Evolutionary conservation across 92 coral and sea anemone species (phyloP).

Genomic region (Heteractis magnifica): DNA sequence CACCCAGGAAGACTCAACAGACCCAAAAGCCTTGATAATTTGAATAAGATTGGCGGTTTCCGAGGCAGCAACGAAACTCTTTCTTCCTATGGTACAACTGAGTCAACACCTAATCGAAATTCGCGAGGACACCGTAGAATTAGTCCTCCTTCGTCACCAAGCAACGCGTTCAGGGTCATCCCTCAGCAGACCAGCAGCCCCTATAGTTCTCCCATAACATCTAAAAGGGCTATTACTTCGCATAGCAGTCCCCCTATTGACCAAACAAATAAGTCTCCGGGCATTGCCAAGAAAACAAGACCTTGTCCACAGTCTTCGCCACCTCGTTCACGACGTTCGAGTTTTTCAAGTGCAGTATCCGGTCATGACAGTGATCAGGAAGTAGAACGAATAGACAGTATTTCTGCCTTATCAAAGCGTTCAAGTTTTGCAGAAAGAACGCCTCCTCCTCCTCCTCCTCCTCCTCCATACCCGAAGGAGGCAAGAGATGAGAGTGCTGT

Average conservation of each 20-base stretch:
- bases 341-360: slow-evolving; percentile 39
- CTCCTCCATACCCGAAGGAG: slow-evolving; percentile 19
- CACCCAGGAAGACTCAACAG: slow-evolving; percentile 59
- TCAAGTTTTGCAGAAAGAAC: slow-evolving; percentile 21
- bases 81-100: slow-evolving; percentile 39
- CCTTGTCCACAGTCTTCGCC: slow-evolving; percentile 8
- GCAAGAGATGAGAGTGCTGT: slow-evolving; percentile 10
- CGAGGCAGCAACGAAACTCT: slow-evolving; percentile 51
- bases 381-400: slow-evolving; percentile 21
- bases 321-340: slow-evolving; percentile 38
- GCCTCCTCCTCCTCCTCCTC: neutral
- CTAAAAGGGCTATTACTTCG: slow-evolving; percentile 27
- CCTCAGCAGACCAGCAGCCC: slow-evolving; percentile 64
- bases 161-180: slow-evolving; percentile 44
- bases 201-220: slow-evolving; percentile 34
- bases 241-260: slow-evolving; percentile 32
- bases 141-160: slow-evolving; percentile 52
- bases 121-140: slow-evolving; percentile 13
- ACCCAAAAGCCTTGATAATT: slow-evolving; percentile 76
- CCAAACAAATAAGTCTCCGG: slow-evolving; percentile 29
- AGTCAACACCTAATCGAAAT: slow-evolving; percentile 19
- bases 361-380: slow-evolving; percentile 32
- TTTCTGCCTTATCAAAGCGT: slow-evolving; percentile 21
- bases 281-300: slow-evolving; percentile 27
- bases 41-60: slow-evolving; percentile 48